Evolutionary conservation across 92 coral and sea anemone species (phyloP).

Genomic region (Phenganax stokvisi): DNA sequence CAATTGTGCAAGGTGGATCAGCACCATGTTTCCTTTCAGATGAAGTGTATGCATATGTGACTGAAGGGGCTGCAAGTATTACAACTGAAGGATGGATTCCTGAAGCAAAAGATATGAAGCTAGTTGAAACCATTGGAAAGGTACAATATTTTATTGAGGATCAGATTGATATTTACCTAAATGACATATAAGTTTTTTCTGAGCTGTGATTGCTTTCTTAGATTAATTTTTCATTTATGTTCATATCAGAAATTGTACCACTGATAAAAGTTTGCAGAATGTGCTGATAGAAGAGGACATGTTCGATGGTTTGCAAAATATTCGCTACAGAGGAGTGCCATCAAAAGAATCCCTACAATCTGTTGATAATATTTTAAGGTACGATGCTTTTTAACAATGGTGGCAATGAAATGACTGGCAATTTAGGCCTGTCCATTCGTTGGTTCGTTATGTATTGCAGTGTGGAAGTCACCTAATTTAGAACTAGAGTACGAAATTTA

Average conservation of each 20-base stretch:
- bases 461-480: too few relatives aligned
- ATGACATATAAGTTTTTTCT: not conserved
- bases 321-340: conserved; percentile 33
- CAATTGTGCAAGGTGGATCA: conserved; percentile 34
- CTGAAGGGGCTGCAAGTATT: conserved; percentile 53
- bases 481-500: too few relatives aligned
- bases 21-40: conserved; percentile 57
- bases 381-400: not conserved
- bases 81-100: conserved; percentile 47
- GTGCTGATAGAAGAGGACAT: conserved; percentile 8
- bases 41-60: conserved; percentile 51
- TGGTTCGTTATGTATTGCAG: too few relatives aligned
- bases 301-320: conserved; percentile 19
- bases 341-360: conserved; percentile 26
- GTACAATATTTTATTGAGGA: conserved; percentile 15
- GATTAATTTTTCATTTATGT: not conserved
- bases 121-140: conserved; percentile 45
- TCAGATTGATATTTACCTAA: not conserved
- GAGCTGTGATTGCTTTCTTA: not conserved
- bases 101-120: conserved; percentile 37
- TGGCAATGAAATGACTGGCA: too few relatives aligned
- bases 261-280: not conserved
- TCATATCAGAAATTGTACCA: conserved; percentile 14
- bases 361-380: conserved; percentile 31
- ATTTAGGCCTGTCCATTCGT: too few relatives aligned